phyloP scores from a whole-genome alignment of 1,140 invertebrate genomes.

The Zaprionus africanus region DNA sequence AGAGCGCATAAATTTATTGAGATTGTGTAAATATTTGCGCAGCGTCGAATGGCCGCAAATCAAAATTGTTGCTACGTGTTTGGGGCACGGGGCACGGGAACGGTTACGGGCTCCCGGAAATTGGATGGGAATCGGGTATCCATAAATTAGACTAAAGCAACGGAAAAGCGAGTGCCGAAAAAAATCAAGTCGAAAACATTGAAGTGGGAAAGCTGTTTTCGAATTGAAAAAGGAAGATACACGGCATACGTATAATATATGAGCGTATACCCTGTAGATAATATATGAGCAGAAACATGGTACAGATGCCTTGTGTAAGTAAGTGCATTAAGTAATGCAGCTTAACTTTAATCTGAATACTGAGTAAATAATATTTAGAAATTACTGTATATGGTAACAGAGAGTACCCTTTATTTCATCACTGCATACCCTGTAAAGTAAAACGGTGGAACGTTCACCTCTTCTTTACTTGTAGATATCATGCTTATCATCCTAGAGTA shows the following conservation, averaged over 20 bases:
- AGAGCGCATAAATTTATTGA: slow-evolving; percentile 81
- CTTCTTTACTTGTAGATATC: too few relatives aligned
- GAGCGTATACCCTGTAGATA: not conserved
- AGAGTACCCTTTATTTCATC: too few relatives aligned
- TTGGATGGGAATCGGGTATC: slow-evolving; percentile 26
- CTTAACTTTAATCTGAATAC: too few relatives aligned
- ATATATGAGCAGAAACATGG: too few relatives aligned
- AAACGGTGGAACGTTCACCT: too few relatives aligned
- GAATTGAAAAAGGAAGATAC: not conserved
- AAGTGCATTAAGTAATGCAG: too few relatives aligned
- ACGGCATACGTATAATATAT: not conserved
- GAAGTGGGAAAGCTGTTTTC: slow-evolving; percentile 3
- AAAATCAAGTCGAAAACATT: slow-evolving; percentile 6
- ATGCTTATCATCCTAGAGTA: too few relatives aligned
- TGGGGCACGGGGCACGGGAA: too few relatives aligned
- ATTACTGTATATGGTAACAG: too few relatives aligned
- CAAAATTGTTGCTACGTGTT: slow-evolving; percentile 31
- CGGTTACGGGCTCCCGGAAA: slow-evolving; percentile 38
- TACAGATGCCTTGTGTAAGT: not conserved
- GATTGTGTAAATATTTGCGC: slow-evolving; percentile 81
- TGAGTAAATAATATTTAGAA: too few relatives aligned
- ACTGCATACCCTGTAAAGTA: too few relatives aligned
- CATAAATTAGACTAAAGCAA: slow-evolving; percentile 36
- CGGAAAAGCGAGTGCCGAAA: slow-evolving; percentile 25
- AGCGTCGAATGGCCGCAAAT: slow-evolving; percentile 53